Conservation (phyloP, 2,888 invertebrate species). For the Hipparchia semele region DNA sequence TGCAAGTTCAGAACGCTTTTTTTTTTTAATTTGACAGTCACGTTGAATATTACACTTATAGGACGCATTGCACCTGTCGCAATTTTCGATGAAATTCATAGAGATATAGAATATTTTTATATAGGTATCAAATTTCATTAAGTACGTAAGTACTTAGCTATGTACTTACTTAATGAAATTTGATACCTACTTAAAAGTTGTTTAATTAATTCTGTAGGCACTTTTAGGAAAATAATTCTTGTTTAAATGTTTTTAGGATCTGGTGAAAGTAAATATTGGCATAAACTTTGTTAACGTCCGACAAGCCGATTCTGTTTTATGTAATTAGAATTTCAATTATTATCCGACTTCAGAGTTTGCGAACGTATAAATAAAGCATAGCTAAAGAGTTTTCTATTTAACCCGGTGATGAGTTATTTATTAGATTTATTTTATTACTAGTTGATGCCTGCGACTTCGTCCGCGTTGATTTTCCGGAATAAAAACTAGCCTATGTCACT, state of each 20-base stretch:
- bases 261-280: conserved; percentile 13
- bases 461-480: too few species aligned
- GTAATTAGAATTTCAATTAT: not conserved
- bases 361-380: not conserved
- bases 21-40: not conserved
- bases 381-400: not conserved
- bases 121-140: too few species aligned
- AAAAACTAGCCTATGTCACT: too few species aligned
- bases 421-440: too few species aligned
- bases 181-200: conserved; percentile 1
- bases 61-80: not conserved
- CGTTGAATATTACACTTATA: not conserved
- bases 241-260: conserved; percentile 3
- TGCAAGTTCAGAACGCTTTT: not conserved
- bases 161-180: conserved; percentile 1
- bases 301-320: conserved; percentile 1
- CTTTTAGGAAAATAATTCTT: conserved; percentile 6
- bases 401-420: too few species aligned
- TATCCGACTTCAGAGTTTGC: not conserved
- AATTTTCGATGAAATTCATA: not conserved
- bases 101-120: not conserved
- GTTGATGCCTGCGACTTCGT: too few species aligned
- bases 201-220: conserved; percentile 7
- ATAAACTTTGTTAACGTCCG: not conserved
- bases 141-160: too few species aligned